phyloP scores from a whole-genome alignment of 2,888 invertebrate genomes.

The Phortica okadai region DNA sequence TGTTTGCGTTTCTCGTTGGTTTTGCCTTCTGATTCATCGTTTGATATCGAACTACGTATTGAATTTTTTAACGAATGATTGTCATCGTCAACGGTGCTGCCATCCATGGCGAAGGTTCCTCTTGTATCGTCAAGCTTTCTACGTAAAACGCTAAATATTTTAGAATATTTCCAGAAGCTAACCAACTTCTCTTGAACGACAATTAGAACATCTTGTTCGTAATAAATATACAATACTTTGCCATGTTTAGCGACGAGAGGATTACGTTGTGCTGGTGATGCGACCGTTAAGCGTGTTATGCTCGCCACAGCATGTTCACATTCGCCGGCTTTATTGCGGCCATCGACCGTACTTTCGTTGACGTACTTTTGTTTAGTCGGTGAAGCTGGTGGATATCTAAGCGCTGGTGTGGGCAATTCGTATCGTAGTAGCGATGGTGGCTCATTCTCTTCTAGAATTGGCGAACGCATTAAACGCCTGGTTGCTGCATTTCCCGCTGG shows the following conservation, averaged over 20 bases:
- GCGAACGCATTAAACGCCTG: slow-evolving; percentile 32
- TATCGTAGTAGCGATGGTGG: background rate
- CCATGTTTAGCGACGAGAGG: slow-evolving; percentile 71
- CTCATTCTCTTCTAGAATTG: background rate
- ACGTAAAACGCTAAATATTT: slow-evolving; percentile 66
- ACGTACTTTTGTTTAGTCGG: background rate
- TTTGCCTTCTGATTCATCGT: background rate
- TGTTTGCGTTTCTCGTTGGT: slow-evolving; percentile 18
- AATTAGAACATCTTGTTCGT: slow-evolving; percentile 72
- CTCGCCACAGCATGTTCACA: background rate
- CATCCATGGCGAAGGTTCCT: slow-evolving; percentile 34
- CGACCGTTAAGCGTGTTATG: slow-evolving; percentile 57
- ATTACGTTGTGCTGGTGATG: slow-evolving; percentile 59
- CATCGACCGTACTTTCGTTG: background rate
- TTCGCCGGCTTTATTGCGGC: background rate
- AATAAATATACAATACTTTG: slow-evolving; percentile 69
- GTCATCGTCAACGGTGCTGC: background rate
- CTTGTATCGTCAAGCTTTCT: slow-evolving; percentile 1
- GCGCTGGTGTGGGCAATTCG: slow-evolving; percentile 35
- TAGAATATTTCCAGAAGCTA: slow-evolving; percentile 74
- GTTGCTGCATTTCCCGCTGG: slow-evolving; percentile 42
- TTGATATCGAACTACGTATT: background rate
- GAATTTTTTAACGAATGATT: background rate
- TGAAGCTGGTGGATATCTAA: slow-evolving; percentile 44
- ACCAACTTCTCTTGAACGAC: slow-evolving; percentile 70